Conservation (phyloP, 2,888 invertebrate genomes). For the Fabriciana adippe region DNA sequence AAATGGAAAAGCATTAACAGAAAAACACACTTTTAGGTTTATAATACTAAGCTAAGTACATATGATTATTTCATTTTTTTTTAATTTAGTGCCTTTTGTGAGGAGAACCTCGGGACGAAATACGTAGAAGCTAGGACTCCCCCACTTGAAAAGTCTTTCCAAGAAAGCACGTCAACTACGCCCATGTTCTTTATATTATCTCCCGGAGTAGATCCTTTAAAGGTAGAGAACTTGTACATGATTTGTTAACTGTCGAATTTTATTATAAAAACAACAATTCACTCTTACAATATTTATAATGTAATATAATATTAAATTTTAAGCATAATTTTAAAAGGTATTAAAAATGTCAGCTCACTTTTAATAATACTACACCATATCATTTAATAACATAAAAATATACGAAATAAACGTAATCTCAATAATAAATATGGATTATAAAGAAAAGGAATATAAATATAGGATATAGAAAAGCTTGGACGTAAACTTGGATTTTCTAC, state of each 20-base stretch:
- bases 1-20: too few species aligned
- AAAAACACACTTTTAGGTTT: too few species aligned
- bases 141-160: constrained; percentile 92
- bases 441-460: constrained; percentile 38
- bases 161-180: constrained; percentile 91
- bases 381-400: too few species aligned
- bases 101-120: constrained; percentile 92
- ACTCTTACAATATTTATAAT: too few species aligned
- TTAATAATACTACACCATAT: too few species aligned
- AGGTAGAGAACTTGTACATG: constrained; percentile 66
- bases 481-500: constrained; percentile 89
- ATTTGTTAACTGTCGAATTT: too few species aligned
- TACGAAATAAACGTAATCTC: too few species aligned
- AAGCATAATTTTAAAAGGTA: too few species aligned
- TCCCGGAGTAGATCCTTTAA: constrained; percentile 96
- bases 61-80: constrained; percentile 32
- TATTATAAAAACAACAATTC: too few species aligned
- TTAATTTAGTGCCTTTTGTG: constrained; percentile 87
- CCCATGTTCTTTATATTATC: constrained; percentile 97
- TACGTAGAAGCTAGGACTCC: constrained; percentile 90
- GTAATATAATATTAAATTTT: too few species aligned
- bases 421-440: too few species aligned
- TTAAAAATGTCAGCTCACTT: too few species aligned
- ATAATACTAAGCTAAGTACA: not conserved
- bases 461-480: constrained; percentile 94